phyloP scores from a whole-genome alignment of 2,797 vertebrate species.

The Eupleurogrammus muticus region DNA sequence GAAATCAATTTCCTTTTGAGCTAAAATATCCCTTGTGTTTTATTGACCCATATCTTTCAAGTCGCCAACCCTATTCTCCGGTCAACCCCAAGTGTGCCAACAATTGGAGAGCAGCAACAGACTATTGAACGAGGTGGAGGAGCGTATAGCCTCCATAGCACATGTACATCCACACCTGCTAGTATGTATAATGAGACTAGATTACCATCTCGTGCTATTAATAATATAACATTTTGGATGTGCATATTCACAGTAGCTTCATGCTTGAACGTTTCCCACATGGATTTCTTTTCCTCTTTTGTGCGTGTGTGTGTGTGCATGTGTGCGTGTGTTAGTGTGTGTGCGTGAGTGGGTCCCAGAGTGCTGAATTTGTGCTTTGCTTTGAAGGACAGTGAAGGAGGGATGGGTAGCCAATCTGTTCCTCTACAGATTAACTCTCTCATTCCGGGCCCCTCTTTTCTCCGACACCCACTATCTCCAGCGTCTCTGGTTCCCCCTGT shows the following conservation, averaged over 20 bases:
- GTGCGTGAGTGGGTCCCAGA: constrained; percentile 38
- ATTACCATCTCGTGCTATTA: constrained; percentile 9
- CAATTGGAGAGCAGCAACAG: constrained; percentile 41
- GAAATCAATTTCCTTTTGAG: constrained; percentile 81
- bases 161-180: constrained; percentile 1
- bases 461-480: constrained; percentile 72
- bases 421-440: constrained; percentile 79
- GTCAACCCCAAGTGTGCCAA: constrained; percentile 53
- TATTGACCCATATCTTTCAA: constrained; percentile 82
- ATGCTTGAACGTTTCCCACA: constrained; percentile 26
- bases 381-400: constrained; percentile 74
- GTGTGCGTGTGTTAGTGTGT: constrained; percentile 1
- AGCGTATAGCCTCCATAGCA: neutral
- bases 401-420: constrained; percentile 72
- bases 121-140: constrained; percentile 36
- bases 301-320: constrained; percentile 8
- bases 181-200: constrained; percentile 21
- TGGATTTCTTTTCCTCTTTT: constrained; percentile 19
- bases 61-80: constrained; percentile 64
- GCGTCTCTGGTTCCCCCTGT: constrained; percentile 39
- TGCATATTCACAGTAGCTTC: constrained; percentile 22
- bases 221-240: constrained; percentile 10
- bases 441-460: constrained; percentile 61
- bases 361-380: constrained; percentile 64
- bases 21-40: constrained; percentile 75